Conservation (phyloP, 2,888 invertebrate species). For the Chrysolina haemoptera region DNA sequence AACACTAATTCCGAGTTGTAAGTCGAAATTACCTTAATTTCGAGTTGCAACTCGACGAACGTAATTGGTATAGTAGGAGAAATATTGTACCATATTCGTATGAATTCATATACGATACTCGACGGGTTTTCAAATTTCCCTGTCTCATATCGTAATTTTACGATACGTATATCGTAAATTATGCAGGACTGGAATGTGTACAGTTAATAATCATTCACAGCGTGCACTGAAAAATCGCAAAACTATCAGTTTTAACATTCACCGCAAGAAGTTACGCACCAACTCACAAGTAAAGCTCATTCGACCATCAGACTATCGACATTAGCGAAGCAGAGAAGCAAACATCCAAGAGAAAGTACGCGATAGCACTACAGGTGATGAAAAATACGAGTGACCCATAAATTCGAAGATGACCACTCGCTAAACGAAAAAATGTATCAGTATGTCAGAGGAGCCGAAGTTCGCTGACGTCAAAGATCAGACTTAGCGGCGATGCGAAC, state of each 20-base stretch:
- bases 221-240: no score
- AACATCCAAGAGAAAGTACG: slow-evolving; percentile 24
- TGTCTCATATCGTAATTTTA: no score
- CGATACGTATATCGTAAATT: no score
- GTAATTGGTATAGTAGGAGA: no score
- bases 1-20: no score
- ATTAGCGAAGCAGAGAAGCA: background rate
- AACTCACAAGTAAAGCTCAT: slow-evolving; percentile 12
- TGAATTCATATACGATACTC: no score
- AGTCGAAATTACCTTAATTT: no score
- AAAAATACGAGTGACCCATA: slow-evolving; percentile 12
- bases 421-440: slow-evolving; percentile 25
- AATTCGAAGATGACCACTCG: slow-evolving; percentile 23
- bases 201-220: no score
- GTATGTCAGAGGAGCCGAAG: slow-evolving; percentile 15
- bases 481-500: slow-evolving; percentile 29
- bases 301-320: background rate
- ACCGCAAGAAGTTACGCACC: background rate
- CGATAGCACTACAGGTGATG: background rate
- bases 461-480: background rate
- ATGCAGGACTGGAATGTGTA: background rate
- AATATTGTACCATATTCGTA: no score
- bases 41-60: no score
- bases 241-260: background rate
- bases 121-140: no score